These are phyloP conservation scores for Holothuria leucospilota DNA, from an alignment of 53 echinoderm and acorn worm genomes.

Conservation along the genomic window DNA sequence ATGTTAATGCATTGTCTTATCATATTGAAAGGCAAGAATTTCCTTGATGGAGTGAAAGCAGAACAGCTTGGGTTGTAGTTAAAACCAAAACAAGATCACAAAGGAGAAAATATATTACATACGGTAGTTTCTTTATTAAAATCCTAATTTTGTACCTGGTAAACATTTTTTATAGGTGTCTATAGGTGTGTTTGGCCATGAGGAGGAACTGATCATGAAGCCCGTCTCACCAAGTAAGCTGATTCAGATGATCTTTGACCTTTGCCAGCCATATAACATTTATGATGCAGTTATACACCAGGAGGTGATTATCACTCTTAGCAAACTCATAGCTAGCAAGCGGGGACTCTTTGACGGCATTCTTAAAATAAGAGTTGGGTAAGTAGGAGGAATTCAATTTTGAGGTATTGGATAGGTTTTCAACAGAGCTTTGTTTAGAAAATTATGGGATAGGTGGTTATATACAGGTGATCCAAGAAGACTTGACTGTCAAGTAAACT, in stretches of 20 bases:
- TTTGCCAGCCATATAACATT: slow-evolving; percentile 76
- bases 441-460: no score
- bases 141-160: background rate
- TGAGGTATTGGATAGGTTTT: no score
- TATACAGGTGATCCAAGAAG: no score
- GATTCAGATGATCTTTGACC: slow-evolving; percentile 75
- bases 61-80: no score
- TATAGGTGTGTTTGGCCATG: slow-evolving; percentile 91
- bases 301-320: slow-evolving; percentile 87
- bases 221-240: slow-evolving; percentile 83
- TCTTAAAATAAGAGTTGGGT: slow-evolving; percentile 96
- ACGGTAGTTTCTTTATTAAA: no score
- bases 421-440: no score
- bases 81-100: no score
- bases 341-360: slow-evolving; percentile 83
- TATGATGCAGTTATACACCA: slow-evolving; percentile 92
- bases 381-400: slow-evolving; percentile 2
- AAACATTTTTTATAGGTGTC: slow-evolving; percentile 67
- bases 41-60: no score
- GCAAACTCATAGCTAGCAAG: slow-evolving; percentile 75
- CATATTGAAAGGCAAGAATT: no score
- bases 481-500: no score
- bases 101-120: no score
- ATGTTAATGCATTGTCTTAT: no score
- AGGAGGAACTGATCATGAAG: slow-evolving; percentile 81